Evolutionary conservation across 2,888 invertebrate species (phyloP).

Genomic region (Scrobipalpa costella): DNA sequence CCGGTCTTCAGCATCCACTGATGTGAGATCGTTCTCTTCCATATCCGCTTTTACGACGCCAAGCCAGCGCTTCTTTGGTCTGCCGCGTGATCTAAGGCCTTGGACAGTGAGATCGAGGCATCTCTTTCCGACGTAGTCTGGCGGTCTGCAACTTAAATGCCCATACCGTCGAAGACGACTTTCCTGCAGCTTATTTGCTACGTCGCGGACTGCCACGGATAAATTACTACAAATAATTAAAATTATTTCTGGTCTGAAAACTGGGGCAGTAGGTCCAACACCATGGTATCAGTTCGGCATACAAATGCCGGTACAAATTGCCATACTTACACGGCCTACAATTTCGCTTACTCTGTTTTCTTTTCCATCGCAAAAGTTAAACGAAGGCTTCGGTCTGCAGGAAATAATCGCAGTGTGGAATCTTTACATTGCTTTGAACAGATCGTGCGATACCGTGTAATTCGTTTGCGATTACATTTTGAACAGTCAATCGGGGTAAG

Average conservation of each 20-base stretch:
- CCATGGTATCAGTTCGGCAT: background rate
- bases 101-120: too few species aligned
- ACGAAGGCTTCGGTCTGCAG: conserved; percentile 19
- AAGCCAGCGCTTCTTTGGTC: too few species aligned
- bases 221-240: background rate
- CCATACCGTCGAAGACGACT: too few species aligned
- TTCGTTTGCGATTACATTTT: conserved; percentile 22
- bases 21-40: too few species aligned
- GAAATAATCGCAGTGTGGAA: conserved; percentile 13
- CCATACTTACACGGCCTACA: background rate
- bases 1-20: too few species aligned
- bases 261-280: background rate
- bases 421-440: conserved; percentile 19
- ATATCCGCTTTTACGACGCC: too few species aligned
- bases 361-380: conserved; percentile 19
- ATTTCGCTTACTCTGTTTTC: conserved; percentile 4
- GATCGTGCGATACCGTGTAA: conserved; percentile 23
- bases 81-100: too few species aligned
- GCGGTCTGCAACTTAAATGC: too few species aligned
- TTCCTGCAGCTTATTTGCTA: too few species aligned
- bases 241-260: background rate
- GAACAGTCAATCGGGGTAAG: background rate
- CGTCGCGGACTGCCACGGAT: too few species aligned
- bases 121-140: too few species aligned
- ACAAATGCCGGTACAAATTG: conserved; percentile 5